A percentile compares a stretch with the other conserved stretches of the same genome.
Conservation (phyloP, 2,113 vertebrate genomes). For the Illadopsis cleaveri region DNA sequence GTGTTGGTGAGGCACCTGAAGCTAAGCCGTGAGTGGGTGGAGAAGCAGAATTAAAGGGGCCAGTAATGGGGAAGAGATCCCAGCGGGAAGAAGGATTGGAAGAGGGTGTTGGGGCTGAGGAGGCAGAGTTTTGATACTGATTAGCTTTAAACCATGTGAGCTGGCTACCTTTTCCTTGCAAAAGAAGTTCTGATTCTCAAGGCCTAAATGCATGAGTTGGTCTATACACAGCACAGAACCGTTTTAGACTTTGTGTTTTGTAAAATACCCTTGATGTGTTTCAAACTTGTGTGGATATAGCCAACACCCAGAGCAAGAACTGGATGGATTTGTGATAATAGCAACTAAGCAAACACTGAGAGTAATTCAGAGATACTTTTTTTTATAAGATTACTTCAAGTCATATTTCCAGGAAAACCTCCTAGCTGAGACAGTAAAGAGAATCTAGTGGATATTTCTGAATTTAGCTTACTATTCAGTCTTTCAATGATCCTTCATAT, state of each 20-base stretch:
- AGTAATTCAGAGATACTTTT: neutral
- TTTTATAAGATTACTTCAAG: neutral
- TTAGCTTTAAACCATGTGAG: neutral
- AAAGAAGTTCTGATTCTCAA: neutral
- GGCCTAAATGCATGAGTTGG: neutral
- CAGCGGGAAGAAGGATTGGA: accelerated
- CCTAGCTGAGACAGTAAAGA: neutral
- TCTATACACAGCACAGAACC: neutral
- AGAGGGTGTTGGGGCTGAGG: accelerated
- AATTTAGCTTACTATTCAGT: neutral
- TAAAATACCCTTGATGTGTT: neutral
- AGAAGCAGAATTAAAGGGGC: neutral
- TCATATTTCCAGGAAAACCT: neutral
- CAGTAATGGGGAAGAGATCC: neutral
- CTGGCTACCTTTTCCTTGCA: neutral
- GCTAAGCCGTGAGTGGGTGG: neutral
- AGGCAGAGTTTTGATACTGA: neutral
- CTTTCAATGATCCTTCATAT: neutral
- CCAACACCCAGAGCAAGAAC: neutral
- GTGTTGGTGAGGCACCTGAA: neutral
- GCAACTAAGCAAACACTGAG: neutral
- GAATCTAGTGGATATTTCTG: neutral
- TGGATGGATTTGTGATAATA: neutral
- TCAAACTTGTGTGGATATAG: neutral
- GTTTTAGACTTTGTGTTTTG: neutral